A percentile compares a stretch with the other conserved stretches of the same genome.
Evolutionary conservation across 2,113 vertebrate species (phyloP).

Genomic region (Nothobranchius kuhntae): DNA sequence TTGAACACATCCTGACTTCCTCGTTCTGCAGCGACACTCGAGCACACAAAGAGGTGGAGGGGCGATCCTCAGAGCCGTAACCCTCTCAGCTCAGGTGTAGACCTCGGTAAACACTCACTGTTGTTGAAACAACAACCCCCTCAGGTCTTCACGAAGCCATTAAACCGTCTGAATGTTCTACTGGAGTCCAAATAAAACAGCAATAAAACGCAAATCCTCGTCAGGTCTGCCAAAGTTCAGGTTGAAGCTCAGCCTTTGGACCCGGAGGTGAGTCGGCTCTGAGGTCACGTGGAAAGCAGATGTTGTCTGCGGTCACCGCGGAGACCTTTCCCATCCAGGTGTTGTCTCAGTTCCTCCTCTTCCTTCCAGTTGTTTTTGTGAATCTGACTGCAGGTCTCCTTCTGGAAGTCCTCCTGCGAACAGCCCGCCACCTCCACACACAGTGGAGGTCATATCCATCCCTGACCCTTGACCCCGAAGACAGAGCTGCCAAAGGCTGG

Average conservation of each 20-base stretch:
- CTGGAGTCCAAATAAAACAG: no score
- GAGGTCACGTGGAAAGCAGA: conserved; percentile 29
- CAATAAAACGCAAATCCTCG: no score
- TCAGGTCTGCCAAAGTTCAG: no score
- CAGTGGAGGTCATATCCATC: background rate
- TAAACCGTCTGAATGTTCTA: no score
- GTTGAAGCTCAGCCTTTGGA: background rate
- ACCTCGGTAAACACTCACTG: no score
- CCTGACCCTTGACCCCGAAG: no score
- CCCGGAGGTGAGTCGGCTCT: conserved; percentile 8
- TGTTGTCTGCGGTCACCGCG: conserved; percentile 22
- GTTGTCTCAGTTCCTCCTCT: conserved; percentile 8
- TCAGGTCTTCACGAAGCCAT: no score
- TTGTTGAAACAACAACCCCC: no score
- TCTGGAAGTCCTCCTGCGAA: conserved; percentile 24
- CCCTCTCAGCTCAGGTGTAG: no score
- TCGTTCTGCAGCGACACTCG: background rate
- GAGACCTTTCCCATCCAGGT: conserved; percentile 41
- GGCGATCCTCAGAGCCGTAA: background rate
- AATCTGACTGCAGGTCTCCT: background rate
- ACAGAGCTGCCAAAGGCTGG: no score
- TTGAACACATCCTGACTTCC: background rate
- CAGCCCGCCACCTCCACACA: conserved; percentile 9
- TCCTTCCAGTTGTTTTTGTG: conserved; percentile 24
- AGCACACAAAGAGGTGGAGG: background rate